phyloP scores from a whole-genome alignment of 2,888 invertebrate genomes.

The Acleris literana region DNA sequence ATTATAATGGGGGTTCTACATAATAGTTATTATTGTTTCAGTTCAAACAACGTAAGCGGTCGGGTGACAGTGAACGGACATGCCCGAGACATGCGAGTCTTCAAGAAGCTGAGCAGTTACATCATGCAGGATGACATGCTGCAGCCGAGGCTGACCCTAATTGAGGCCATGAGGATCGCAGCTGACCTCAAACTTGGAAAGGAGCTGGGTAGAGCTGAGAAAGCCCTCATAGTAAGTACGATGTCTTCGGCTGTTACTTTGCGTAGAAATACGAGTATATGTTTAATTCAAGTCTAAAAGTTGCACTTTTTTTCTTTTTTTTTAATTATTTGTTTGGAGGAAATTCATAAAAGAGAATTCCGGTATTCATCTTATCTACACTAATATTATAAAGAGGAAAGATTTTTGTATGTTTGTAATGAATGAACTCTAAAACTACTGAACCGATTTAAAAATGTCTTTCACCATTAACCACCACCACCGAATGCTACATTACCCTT shows the following conservation, averaged over 20 bases:
- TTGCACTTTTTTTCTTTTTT: too few species aligned
- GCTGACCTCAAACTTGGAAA: slow-evolving; percentile 88
- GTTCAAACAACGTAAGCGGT: slow-evolving; percentile 86
- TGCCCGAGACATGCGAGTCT: slow-evolving; percentile 86
- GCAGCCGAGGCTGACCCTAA: slow-evolving; percentile 88
- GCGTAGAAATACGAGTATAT: neutral
- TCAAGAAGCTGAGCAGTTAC: slow-evolving; percentile 90
- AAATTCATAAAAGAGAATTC: too few species aligned
- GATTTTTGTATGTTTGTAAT: too few species aligned
- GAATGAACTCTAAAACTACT: too few species aligned
- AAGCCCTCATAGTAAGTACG: slow-evolving; percentile 85
- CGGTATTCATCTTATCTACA: too few species aligned
- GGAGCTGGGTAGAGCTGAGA: slow-evolving; percentile 82
- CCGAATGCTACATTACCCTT: too few species aligned
- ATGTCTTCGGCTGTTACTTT: too few species aligned
- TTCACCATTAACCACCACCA: too few species aligned
- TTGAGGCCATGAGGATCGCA: slow-evolving; percentile 89
- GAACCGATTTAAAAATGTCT: too few species aligned
- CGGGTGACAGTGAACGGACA: slow-evolving; percentile 87
- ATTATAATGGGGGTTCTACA: too few species aligned
- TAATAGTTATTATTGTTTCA: slow-evolving; percentile 46
- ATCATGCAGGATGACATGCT: slow-evolving; percentile 92
- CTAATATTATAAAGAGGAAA: too few species aligned
- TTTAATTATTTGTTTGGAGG: too few species aligned
- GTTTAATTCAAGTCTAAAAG: neutral